Evolutionary conservation across 2,113 vertebrate species (phyloP).

Genomic region (Rallus limicola): DNA sequence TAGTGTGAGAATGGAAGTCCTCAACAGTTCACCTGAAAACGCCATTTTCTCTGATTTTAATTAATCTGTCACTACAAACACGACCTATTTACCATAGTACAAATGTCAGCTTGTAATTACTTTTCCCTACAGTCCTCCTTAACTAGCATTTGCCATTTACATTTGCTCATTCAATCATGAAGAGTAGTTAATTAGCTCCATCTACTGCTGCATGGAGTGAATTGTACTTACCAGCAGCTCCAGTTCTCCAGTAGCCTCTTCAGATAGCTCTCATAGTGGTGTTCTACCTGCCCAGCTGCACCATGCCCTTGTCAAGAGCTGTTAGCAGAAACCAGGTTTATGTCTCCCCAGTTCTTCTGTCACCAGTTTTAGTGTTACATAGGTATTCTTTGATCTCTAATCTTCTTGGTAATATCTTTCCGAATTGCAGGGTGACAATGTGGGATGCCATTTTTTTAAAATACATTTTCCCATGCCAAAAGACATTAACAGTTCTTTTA

Average conservation of each 20-base stretch:
- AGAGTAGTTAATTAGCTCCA: slow-evolving; percentile 61
- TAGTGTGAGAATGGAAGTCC: background rate
- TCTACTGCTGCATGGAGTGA: slow-evolving; percentile 6
- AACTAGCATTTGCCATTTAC: background rate
- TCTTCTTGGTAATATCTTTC: background rate
- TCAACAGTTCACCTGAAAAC: background rate
- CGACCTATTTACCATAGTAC: slow-evolving; percentile 11
- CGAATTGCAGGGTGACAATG: background rate
- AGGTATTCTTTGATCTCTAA: background rate
- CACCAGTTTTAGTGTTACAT: rapidly evolving
- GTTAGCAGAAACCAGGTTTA: background rate
- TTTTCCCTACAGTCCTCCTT: background rate
- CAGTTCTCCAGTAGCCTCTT: background rate
- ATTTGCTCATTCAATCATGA: background rate
- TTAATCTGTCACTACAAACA: background rate
- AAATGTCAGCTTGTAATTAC: slow-evolving; percentile 21
- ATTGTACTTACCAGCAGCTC: background rate
- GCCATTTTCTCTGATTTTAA: slow-evolving; percentile 6
- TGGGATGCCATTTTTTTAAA: rapidly evolving
- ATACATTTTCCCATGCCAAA: background rate
- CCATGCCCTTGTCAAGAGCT: background rate
- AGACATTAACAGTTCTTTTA: background rate
- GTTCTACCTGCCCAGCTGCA: background rate
- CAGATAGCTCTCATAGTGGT: rapidly evolving
- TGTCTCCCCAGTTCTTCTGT: background rate